A percentile compares a stretch with the other conserved stretches of the same genome.
Conservation (phyloP, 2,113 vertebrate genomes). For the Pseudorasbora parva region DNA sequence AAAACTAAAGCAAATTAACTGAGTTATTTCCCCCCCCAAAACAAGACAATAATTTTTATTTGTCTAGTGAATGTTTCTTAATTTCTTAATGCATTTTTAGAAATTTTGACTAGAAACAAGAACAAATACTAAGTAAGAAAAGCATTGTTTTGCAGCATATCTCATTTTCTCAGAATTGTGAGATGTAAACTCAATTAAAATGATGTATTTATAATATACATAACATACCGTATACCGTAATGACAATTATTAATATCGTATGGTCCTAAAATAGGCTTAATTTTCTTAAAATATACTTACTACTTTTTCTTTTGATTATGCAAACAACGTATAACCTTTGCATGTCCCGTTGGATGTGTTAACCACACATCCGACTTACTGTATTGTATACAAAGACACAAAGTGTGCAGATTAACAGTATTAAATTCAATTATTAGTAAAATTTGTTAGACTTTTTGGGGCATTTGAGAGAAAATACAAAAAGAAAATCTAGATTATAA, state of each 20-base stretch:
- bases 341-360: neutral
- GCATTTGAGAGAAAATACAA: neutral
- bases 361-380: neutral
- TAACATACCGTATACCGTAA: neutral
- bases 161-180: too few species aligned
- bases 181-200: too few species aligned
- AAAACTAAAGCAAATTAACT: too few species aligned
- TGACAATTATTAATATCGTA: neutral
- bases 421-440: neutral
- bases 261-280: neutral
- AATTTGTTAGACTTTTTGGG: neutral
- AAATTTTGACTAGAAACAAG: too few species aligned
- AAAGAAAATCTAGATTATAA: neutral
- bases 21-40: too few species aligned
- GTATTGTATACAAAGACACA: conserved; percentile 9
- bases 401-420: neutral
- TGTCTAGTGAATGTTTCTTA: too few species aligned
- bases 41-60: too few species aligned
- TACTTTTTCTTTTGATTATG: neutral
- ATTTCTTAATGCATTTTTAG: too few species aligned
- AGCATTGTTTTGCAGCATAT: too few species aligned
- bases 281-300: neutral
- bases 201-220: too few species aligned
- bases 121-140: too few species aligned
- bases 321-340: neutral